phyloP scores from a whole-genome alignment of 2,888 invertebrate species.

The Tupiocoris notatus region DNA sequence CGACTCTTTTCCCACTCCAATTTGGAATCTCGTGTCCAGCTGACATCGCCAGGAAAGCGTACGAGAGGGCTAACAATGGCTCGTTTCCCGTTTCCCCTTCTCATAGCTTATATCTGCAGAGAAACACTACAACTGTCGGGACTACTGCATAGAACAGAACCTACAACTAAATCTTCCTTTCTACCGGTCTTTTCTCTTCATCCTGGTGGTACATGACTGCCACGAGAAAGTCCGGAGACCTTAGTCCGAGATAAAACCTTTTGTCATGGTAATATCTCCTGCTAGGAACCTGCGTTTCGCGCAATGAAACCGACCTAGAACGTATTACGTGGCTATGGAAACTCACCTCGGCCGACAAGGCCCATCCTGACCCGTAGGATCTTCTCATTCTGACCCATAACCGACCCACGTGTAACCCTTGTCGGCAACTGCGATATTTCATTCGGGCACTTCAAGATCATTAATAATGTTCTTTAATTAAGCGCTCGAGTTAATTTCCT shows the following conservation, averaged over 20 bases:
- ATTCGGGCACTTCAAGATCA: not conserved
- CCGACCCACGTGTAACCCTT: not conserved
- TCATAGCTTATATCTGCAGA: not conserved
- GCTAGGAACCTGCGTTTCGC: not conserved
- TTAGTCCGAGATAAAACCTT: not conserved
- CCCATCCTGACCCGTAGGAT: not conserved
- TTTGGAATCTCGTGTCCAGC: too few relatives aligned
- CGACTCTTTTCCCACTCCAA: too few relatives aligned
- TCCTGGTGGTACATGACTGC: too few relatives aligned
- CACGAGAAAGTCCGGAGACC: not conserved
- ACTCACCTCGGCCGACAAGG: too few relatives aligned
- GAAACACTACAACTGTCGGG: not conserved
- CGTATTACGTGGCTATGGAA: not conserved
- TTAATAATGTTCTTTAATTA: conserved; percentile 30
- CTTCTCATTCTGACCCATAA: not conserved
- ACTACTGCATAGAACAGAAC: not conserved
- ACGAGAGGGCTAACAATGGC: too few relatives aligned
- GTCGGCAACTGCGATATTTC: conserved; percentile 3
- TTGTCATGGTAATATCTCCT: not conserved
- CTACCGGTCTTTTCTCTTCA: not conserved
- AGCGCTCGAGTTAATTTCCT: conserved; percentile 24
- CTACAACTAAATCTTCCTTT: not conserved
- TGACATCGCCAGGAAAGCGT: too few relatives aligned
- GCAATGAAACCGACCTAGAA: not conserved
- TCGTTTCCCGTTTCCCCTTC: not conserved